These are phyloP conservation scores for Epizoanthus illoricatus DNA, from an alignment of 92 coral and sea anemone species.

Conservation along the genomic window DNA sequence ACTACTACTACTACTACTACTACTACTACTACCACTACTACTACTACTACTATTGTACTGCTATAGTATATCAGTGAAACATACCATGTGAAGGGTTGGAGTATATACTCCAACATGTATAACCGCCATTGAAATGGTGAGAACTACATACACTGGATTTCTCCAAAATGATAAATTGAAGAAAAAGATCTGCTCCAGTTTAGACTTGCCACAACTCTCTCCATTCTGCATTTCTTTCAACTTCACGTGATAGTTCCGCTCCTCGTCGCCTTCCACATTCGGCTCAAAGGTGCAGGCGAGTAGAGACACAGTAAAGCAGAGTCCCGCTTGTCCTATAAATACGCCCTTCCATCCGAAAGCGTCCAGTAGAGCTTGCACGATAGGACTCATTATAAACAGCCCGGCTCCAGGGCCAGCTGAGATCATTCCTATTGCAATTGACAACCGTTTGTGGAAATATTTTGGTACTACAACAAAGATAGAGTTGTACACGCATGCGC, in stretches of 20 bases:
- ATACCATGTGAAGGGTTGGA: constrained; percentile 54
- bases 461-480: constrained; percentile 47
- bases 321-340: constrained; percentile 31
- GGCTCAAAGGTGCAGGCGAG: constrained; percentile 7
- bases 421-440: constrained; percentile 49
- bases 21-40: too few species aligned
- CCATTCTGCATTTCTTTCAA: neutral
- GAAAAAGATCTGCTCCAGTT: neutral
- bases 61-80: neutral
- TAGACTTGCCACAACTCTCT: neutral
- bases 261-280: neutral
- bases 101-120: constrained; percentile 26
- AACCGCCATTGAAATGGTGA: neutral
- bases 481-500: constrained; percentile 26
- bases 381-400: constrained; percentile 57
- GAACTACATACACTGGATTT: constrained; percentile 16
- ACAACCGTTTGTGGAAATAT: constrained; percentile 54
- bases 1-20: too few species aligned
- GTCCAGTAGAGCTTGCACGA: constrained; percentile 45
- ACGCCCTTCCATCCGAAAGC: constrained; percentile 57
- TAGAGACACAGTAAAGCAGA: constrained; percentile 1
- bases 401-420: constrained; percentile 68
- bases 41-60: too few species aligned
- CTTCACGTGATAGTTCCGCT: neutral
- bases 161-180: constrained; percentile 41